Evolutionary conservation across 2,888 invertebrate species (phyloP), one percentile per base, ranked within the genome.

Genomic region (Cylloceria caligata): DNA sequence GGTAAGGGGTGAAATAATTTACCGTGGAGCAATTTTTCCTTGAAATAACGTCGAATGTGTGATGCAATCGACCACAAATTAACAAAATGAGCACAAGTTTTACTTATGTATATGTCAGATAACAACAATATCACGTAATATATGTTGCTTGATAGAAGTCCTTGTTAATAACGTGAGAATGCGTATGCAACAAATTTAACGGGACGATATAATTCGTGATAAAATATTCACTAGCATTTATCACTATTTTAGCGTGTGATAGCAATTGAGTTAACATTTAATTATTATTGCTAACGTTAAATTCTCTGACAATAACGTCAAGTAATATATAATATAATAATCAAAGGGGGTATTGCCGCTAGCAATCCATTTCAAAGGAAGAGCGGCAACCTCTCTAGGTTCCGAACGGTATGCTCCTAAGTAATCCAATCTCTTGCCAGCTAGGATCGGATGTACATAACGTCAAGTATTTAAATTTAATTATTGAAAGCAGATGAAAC

Each of bases 61-160:
- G 30, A 27, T 55, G 13, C n/a, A 4, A 27, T 55, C n/a, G 30
- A 13, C 27, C 30, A 27, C 1, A 1, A 13, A 55, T 30, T 4
- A 30, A n/a, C n/a, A n/a, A 57, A 30, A 30, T n/a, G 3, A 30
- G 30, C 16, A 30, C 30, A 11, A 16, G 39, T 73, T 16, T 52
- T 68, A 34, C 34, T 57, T 13, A 24, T 42, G 45, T 67, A 42
- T n/a, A 30, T 34, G 57, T 42, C 27, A 19, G 24, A 19, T 42
- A 42, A 55, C 45, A 45, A 74, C 55, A 57, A 57, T 67, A 62
- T 62, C 5, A 3, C 7, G 11, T 9, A 24, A 27, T 42, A 27
- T n/a, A 9, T 7, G 13, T 55, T 42, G 7, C 0, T 1, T 16
- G 27, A 1, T 7, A 0, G 11, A 19, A 7, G 11, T 55, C 36